phyloP scores from a whole-genome alignment of 2,888 invertebrate genomes.

The Ormyrus pomaceus region DNA sequence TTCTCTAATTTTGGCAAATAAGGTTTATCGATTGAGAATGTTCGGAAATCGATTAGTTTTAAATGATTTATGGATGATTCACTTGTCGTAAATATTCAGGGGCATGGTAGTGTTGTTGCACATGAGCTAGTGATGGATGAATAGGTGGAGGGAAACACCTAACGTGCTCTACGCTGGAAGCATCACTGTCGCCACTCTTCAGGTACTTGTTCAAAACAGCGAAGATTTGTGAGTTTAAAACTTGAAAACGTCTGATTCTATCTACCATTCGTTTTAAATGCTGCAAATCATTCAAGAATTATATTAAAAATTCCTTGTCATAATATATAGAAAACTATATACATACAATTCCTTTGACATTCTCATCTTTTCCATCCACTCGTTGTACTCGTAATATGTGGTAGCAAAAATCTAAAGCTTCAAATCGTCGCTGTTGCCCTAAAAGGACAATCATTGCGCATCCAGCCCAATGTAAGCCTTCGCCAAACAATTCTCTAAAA shows the following conservation, averaged over 20 bases:
- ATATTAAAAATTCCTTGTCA: background rate
- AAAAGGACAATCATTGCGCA: conserved; percentile 96
- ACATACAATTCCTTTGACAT: conserved; percentile 96
- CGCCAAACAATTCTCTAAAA: conserved; percentile 94
- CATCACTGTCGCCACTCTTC: conserved; percentile 88
- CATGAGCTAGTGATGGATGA: conserved; percentile 84
- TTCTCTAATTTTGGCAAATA: conserved; percentile 39
- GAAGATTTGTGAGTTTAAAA: conserved; percentile 98
- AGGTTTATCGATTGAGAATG: conserved; percentile 16
- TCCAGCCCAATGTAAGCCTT: conserved; percentile 99
- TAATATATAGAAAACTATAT: conserved; percentile 22
- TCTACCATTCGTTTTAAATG: conserved; percentile 98
- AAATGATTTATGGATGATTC: conserved; percentile 66
- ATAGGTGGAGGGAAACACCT: conserved; percentile 97
- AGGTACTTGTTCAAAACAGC: conserved; percentile 96
- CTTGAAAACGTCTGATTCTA: conserved; percentile 97
- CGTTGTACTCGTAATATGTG: conserved; percentile 96
- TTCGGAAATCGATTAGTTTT: background rate
- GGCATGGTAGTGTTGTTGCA: conserved; percentile 79
- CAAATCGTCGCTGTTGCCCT: conserved; percentile 96
- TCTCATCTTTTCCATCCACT: conserved; percentile 96
- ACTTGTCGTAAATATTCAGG: conserved; percentile 76
- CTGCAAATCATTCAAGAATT: conserved; percentile 76
- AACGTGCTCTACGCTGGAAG: conserved; percentile 95
- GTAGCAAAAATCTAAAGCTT: conserved; percentile 98